A percentile compares a stretch with the other conserved stretches of the same genome.
Evolutionary conservation across 2,797 vertebrate genomes (phyloP).

Genomic region (Fringilla coelebs): DNA sequence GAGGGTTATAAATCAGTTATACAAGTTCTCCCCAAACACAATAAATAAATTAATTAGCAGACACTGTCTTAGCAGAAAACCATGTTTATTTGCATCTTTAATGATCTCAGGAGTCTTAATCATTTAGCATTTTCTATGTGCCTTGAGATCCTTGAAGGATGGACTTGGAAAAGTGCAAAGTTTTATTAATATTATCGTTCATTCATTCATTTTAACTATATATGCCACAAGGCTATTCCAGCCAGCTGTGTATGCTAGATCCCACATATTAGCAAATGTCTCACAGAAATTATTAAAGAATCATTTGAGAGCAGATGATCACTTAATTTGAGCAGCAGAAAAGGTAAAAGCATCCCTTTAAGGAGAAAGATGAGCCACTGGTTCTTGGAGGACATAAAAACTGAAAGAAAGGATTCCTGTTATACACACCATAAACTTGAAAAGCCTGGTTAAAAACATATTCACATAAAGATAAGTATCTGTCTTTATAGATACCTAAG

Average conservation of each 20-base stretch:
- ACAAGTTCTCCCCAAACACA: constrained; percentile 11
- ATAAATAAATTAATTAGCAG: constrained; percentile 47
- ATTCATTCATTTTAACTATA: not conserved
- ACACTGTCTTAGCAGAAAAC: constrained; percentile 13
- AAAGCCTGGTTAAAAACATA: not conserved
- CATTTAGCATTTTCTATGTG: constrained; percentile 15
- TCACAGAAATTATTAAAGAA: not conserved
- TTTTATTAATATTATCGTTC: not conserved
- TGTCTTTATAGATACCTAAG: not conserved
- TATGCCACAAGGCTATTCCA: not conserved
- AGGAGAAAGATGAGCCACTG: not conserved
- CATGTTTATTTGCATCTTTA: constrained; percentile 46
- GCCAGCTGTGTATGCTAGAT: not conserved
- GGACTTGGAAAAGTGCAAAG: not conserved
- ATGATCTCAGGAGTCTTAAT: constrained; percentile 24
- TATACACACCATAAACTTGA: not conserved
- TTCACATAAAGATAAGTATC: not conserved
- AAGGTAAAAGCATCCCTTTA: not conserved
- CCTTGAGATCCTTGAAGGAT: constrained; percentile 12
- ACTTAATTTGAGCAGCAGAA: not conserved
- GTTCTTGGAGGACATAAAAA: not conserved
- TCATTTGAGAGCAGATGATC: not conserved
- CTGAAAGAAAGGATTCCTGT: not conserved
- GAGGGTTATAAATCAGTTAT: constrained; percentile 11
- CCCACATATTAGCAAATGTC: not conserved